A percentile compares a stretch with the other conserved stretches of the same genome.
These are phyloP conservation scores for Poeciliopsis gracilis DNA, from an alignment of 2,797 vertebrate genomes.

Conservation along the genomic window DNA sequence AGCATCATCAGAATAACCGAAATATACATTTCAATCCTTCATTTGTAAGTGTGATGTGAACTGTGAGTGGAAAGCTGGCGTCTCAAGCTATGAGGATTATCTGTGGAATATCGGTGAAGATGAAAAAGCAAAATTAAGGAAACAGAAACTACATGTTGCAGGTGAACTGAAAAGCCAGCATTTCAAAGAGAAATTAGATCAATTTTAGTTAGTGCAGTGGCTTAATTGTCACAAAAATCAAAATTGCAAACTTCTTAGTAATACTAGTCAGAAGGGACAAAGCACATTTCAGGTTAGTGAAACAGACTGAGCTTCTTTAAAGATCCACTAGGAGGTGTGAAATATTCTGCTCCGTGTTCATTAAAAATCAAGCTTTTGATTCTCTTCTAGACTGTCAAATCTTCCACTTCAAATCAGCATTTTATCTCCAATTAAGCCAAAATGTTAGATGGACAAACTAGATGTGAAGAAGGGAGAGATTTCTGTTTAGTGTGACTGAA, in stretches of 20 bases:
- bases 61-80: conserved; percentile 19
- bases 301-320: conserved; percentile 22
- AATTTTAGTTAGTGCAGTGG: background rate
- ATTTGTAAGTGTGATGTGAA: conserved; percentile 9
- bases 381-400: background rate
- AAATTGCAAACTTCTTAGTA: background rate
- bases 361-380: conserved; percentile 6
- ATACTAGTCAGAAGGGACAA: background rate
- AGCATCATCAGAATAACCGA: conserved; percentile 6
- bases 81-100: conserved; percentile 13
- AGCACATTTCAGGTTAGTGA: background rate
- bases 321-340: conserved; percentile 65
- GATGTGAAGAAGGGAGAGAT: background rate
- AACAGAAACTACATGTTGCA: background rate
- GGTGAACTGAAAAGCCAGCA: background rate
- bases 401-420: background rate
- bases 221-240: background rate
- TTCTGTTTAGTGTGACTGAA: background rate
- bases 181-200: background rate
- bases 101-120: background rate
- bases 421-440: background rate
- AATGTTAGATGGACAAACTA: conserved; percentile 6
- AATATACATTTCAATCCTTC: conserved; percentile 28
- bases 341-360: conserved; percentile 11
- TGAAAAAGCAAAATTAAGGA: background rate